Evolutionary conservation across 2,797 vertebrate genomes (phyloP), one percentile per base, ranked within the genome.

Genomic region (Pseudopleuronectes americanus): DNA sequence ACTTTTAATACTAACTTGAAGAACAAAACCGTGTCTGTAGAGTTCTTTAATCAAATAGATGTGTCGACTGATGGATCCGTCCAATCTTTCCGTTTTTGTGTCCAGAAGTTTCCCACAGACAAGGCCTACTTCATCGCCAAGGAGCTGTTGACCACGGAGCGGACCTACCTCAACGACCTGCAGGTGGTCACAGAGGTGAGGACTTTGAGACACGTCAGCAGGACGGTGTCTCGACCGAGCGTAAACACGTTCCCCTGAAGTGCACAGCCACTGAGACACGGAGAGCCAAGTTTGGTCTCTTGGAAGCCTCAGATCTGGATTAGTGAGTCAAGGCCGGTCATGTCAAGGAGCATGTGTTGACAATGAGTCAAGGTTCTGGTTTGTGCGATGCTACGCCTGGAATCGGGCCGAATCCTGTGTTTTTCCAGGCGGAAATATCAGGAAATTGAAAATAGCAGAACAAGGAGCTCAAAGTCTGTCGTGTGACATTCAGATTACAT

Each of bases 91-190:
- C 58, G 21, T 86, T 84, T 85, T 84, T 85, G 80, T 92, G 93
- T 91, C 71, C 93, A 99, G 98, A 96, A 95, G 89, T 96, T 95
- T 92, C 98, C 97, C 22, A 93, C 96, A 13, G 98, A 99, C 91
- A 97, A 97, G 84, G 95, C 96, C 2, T 99, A 99, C 88, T 99
- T 96, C 93, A 98, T 99, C 19, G 96, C 97, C 70, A 99, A 99
- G 87, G 98, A 99, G 72, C 94, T 96, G 45, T 94, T 97, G 0
- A 97, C 96, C 59, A 99, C 98, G 0, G 97, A 99, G 87, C 93
- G 97, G 75, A 99, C 97, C 0, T 98, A 96, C 92, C 94, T 98
- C 92, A 99, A 98, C 90, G 97, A 99, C 81, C 95, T 99, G 49
- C 96, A 98, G 88, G 97, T 99, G 81, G 93, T 99, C 90, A 98